phyloP scores from a whole-genome alignment of 2,888 invertebrate species.

The Conomelus anceps region DNA sequence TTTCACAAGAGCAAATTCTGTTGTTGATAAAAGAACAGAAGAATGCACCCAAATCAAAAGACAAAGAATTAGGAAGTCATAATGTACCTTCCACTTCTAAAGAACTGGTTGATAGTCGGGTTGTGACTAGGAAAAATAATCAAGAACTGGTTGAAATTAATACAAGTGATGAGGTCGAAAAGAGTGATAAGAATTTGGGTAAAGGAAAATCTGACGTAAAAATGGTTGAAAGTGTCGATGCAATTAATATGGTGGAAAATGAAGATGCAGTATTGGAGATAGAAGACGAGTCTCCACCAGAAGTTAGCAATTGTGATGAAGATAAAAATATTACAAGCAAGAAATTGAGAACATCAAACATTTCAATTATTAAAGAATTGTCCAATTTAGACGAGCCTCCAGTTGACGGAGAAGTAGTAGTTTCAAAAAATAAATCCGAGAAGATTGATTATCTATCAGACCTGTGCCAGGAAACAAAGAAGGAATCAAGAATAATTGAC shows the following conservation, averaged over 20 bases:
- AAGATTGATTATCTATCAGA: constrained; percentile 20
- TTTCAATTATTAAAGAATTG: not conserved
- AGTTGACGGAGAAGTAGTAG: not conserved
- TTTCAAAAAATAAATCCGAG: constrained; percentile 8
- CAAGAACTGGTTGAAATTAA: not conserved
- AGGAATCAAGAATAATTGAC: not conserved
- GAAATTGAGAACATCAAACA: too few species aligned
- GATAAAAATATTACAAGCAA: not conserved
- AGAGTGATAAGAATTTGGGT: not conserved
- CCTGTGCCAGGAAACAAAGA: constrained; percentile 20
- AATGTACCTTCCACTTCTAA: not conserved
- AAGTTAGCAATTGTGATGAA: not conserved
- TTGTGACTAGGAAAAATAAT: not conserved
- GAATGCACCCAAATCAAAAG: not conserved
- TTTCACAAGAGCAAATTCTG: constrained; percentile 61
- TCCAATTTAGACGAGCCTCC: not conserved
- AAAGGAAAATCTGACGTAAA: not conserved
- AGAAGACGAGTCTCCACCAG: not conserved
- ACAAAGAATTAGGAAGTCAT: not conserved
- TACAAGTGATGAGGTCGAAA: not conserved
- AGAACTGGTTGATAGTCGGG: constrained; percentile 26
- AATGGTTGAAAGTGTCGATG: not conserved
- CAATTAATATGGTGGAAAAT: constrained; percentile 11
- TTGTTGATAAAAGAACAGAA: constrained; percentile 40
- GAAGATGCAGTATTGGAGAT: constrained; percentile 10